Conservation (phyloP, 2,113 vertebrate genomes). For the Syngnathus typhle region DNA sequence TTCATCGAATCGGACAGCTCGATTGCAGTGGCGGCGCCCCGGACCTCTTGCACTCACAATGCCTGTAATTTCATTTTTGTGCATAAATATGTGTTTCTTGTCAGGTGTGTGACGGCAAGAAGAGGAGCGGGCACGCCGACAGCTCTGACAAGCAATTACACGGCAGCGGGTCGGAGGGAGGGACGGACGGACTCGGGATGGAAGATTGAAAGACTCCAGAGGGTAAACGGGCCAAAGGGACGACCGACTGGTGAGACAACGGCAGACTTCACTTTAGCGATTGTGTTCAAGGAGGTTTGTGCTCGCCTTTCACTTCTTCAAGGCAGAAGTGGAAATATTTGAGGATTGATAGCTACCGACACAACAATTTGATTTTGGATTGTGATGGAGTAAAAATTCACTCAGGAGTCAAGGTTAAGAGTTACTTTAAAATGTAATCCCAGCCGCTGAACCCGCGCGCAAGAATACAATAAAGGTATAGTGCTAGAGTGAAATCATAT, state of each 20-base stretch:
- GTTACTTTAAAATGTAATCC: background rate
- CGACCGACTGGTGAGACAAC: slow-evolving; percentile 9
- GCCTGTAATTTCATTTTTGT: slow-evolving; percentile 61
- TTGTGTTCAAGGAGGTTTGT: background rate
- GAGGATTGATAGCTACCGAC: background rate
- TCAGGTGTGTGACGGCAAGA: slow-evolving; percentile 42
- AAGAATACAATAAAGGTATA: too few relatives aligned
- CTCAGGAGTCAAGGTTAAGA: background rate
- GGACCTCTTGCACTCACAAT: slow-evolving; percentile 37
- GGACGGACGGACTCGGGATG: slow-evolving; percentile 27
- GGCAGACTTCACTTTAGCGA: slow-evolving; percentile 1
- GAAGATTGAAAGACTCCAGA: slow-evolving; percentile 28
- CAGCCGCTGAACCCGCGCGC: too few relatives aligned
- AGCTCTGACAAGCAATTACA: slow-evolving; percentile 69
- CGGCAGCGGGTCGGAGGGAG: slow-evolving; percentile 41
- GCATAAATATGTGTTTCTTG: slow-evolving; percentile 69
- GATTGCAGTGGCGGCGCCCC: background rate
- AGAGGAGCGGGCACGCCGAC: slow-evolving; percentile 48
- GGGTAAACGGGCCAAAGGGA: slow-evolving; percentile 23
- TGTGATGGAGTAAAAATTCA: background rate
- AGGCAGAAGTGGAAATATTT: background rate
- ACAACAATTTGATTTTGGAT: background rate
- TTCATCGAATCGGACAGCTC: slow-evolving; percentile 25
- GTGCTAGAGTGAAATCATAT: too few relatives aligned
- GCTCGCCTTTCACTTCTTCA: background rate